Evolutionary conservation across 2,797 vertebrate genomes (phyloP), one percentile per base, ranked within the genome.

Genomic region (Microctenopoma lineatum): DNA sequence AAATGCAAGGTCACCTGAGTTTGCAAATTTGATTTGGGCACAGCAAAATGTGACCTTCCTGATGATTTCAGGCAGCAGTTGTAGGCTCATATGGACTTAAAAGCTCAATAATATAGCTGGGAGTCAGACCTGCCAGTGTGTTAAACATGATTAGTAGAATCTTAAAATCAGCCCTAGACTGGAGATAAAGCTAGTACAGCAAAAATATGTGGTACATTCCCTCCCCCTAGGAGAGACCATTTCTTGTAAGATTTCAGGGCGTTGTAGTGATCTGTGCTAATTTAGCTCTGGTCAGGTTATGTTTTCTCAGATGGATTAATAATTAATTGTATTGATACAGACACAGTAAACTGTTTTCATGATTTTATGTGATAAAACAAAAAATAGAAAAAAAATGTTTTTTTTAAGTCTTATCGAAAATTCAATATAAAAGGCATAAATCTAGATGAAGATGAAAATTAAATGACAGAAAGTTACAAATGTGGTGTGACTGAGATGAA

Each of bases 21-120:
- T 85, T 84, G 85, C 74, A 84, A 79, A 84, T 87, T 84, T 85
- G 72, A 81, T 80, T 84, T 80, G 53, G 81, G 63, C 73, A 75
- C 74, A 81, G 69, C 70, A 65, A 69, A 59, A 59, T 78, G 42
- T 79, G 82, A 87, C 84, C 83, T 83, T 78, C 59, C 47, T 14
- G 27, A 69, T 71, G 75, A 85, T 83, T 76, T 83, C 58, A 70
- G 60, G 61, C 60, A 79, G 54, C 54, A 81, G 68, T 77, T 27
- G 15, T 41, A 27, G 71, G 63, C 77, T 77, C 72, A 21, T 45
- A 59, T 59, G 69, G 62, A 77, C 70, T 79, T 84, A 78, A 79
- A 83, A 87, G 77, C 80, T 87, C 61, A 78, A 69, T 62, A 61
- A 83, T 77, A 71, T 78, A 71, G 75, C 84, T 83, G 27, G 39